Conservation (phyloP, 2,888 invertebrate species). For the Willowsia nigromaculata region DNA sequence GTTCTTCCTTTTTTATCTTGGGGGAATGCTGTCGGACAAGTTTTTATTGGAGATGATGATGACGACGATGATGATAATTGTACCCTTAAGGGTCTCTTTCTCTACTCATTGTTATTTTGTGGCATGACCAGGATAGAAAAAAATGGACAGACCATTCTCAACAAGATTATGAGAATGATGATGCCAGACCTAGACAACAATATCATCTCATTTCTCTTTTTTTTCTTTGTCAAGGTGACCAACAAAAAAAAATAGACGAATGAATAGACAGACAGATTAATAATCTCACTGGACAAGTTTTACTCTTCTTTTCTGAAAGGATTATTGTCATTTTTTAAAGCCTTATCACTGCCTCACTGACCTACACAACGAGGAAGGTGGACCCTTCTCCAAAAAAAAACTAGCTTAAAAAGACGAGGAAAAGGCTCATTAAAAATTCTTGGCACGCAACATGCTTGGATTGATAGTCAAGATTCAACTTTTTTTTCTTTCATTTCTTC, state of each 20-base stretch:
- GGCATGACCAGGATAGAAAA: neutral
- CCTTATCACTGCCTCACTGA: neutral
- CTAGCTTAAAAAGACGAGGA: too few relatives aligned
- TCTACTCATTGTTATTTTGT: neutral
- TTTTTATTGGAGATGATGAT: constrained; percentile 37
- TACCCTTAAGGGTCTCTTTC: constrained; percentile 38
- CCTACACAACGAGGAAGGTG: neutral
- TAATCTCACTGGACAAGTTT: constrained; percentile 28
- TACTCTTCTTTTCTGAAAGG: neutral
- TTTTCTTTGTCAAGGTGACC: constrained; percentile 67
- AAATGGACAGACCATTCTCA: constrained; percentile 26
- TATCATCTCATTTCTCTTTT: constrained; percentile 13
- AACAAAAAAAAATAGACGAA: constrained; percentile 19
- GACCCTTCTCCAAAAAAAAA: neutral
- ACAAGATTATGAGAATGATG: neutral
- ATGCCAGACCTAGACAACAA: constrained; percentile 59
- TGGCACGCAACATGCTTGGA: neutral
- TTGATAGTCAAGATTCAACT: neutral
- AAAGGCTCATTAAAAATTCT: constrained; percentile 36
- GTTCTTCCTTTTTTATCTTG: constrained; percentile 8
- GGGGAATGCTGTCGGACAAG: constrained; percentile 62
- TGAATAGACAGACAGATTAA: constrained; percentile 13
- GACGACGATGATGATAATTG: constrained; percentile 3
- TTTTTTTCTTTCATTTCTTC: neutral
- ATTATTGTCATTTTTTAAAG: constrained; percentile 21